Conservation (phyloP, 2,888 invertebrate genomes). For the Lepidocyrtinus sp. region DNA sequence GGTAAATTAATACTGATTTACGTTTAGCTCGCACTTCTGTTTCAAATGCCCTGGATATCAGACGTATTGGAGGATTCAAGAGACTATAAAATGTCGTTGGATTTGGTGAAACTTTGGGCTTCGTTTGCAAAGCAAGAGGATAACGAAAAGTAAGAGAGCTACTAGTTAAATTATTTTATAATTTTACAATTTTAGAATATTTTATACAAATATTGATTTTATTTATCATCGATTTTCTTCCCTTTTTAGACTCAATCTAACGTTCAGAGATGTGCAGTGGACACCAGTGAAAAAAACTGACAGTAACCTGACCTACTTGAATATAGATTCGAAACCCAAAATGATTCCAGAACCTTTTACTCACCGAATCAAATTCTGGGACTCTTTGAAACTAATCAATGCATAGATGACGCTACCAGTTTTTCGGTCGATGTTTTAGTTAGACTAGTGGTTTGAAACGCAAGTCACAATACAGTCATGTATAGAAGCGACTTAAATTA, state of each 20-base stretch:
- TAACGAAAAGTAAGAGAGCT: slow-evolving; percentile 22
- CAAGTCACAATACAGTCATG: no score
- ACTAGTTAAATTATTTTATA: background rate
- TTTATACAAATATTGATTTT: background rate
- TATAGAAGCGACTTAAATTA: no score
- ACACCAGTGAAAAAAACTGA: slow-evolving; percentile 30
- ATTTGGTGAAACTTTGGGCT: slow-evolving; percentile 61
- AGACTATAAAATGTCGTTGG: slow-evolving; percentile 62
- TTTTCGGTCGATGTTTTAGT: no score
- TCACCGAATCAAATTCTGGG: slow-evolving; percentile 63
- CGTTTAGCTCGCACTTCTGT: slow-evolving; percentile 60
- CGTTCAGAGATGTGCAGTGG: slow-evolving; percentile 55
- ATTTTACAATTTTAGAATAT: background rate
- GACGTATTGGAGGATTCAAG: slow-evolving; percentile 53
- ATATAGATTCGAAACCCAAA: slow-evolving; percentile 53
- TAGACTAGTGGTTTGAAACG: no score
- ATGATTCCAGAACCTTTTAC: slow-evolving; percentile 64
- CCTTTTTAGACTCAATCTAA: slow-evolving; percentile 40
- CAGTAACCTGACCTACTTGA: slow-evolving; percentile 51
- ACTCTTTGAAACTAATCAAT: slow-evolving; percentile 51
- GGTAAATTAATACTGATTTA: no score
- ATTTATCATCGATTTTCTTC: background rate
- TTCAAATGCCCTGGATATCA: slow-evolving; percentile 63
- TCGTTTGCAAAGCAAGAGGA: slow-evolving; percentile 58
- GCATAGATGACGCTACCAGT: slow-evolving; percentile 33